Conservation (phyloP, 2,797 vertebrate genomes). For the Euphonia xanthogaster region DNA sequence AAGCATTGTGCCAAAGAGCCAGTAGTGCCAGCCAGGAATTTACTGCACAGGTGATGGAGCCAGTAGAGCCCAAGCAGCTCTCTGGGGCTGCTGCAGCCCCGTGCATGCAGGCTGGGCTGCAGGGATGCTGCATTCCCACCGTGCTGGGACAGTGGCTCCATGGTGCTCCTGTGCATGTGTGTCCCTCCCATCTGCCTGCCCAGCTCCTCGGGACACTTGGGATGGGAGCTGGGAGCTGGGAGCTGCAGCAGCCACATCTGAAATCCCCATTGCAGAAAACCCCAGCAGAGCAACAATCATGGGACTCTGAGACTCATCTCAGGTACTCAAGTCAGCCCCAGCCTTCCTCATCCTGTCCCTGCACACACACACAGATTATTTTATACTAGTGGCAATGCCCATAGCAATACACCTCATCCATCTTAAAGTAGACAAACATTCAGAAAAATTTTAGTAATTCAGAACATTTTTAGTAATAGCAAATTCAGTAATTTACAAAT, state of each 20-base stretch:
- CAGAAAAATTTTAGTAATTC: neutral
- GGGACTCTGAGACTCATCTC: neutral
- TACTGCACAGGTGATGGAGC: constrained; percentile 41
- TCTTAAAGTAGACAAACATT: neutral
- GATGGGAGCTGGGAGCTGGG: constrained; percentile 36
- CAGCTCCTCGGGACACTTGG: constrained; percentile 48
- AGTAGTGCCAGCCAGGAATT: constrained; percentile 13
- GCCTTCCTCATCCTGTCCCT: neutral
- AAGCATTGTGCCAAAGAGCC: neutral
- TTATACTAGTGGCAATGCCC: neutral
- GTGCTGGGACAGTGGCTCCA: constrained; percentile 18
- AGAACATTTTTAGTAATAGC: neutral
- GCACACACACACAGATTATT: neutral
- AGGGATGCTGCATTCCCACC: constrained; percentile 53
- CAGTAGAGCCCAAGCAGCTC: constrained; percentile 28
- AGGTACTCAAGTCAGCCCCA: neutral
- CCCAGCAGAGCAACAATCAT: neutral
- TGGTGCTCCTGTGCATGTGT: constrained; percentile 57
- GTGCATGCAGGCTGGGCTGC: constrained; percentile 7
- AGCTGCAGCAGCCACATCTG: neutral
- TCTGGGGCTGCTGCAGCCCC: constrained; percentile 42
- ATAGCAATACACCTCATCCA: neutral
- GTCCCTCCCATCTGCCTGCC: constrained; percentile 59
- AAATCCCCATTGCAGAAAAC: constrained; percentile 6
- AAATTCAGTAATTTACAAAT: neutral